Evolutionary conservation across 2,888 invertebrate species (phyloP).

Genomic region (Drosophila longiperda): DNA sequence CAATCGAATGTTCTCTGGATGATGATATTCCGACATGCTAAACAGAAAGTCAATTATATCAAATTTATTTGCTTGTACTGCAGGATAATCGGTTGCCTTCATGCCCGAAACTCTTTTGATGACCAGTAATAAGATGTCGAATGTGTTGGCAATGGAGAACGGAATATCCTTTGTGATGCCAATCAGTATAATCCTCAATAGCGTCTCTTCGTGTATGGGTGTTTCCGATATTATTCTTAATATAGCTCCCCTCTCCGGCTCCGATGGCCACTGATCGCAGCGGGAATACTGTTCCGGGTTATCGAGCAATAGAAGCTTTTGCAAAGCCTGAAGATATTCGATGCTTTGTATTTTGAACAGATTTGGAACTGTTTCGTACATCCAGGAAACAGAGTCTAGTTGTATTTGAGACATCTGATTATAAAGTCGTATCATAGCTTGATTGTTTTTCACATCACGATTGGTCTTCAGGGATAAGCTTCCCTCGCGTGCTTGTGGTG

Average conservation of each 20-base stretch:
- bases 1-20: slow-evolving; percentile 95
- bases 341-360: slow-evolving; percentile 89
- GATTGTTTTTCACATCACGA: slow-evolving; percentile 84
- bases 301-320: slow-evolving; percentile 92
- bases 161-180: slow-evolving; percentile 91
- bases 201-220: slow-evolving; percentile 93
- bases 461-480: slow-evolving; percentile 86
- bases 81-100: slow-evolving; percentile 89
- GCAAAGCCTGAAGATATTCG: slow-evolving; percentile 91
- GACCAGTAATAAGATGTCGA: slow-evolving; percentile 94
- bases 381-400: slow-evolving; percentile 94
- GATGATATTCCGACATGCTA: slow-evolving; percentile 95
- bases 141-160: slow-evolving; percentile 91
- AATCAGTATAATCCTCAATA: slow-evolving; percentile 92
- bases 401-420: slow-evolving; percentile 89
- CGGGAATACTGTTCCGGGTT: slow-evolving; percentile 92
- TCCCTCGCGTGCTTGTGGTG: slow-evolving; percentile 90
- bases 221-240: slow-evolving; percentile 94
- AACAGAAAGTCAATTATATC: slow-evolving; percentile 96
- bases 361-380: slow-evolving; percentile 92
- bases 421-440: slow-evolving; percentile 82
- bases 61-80: slow-evolving; percentile 91
- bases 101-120: slow-evolving; percentile 93
- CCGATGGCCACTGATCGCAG: slow-evolving; percentile 95
- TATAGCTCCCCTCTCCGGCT: slow-evolving; percentile 92